Conservation (phyloP, 1,140 invertebrate species). For the Helicoverpa armigera region DNA sequence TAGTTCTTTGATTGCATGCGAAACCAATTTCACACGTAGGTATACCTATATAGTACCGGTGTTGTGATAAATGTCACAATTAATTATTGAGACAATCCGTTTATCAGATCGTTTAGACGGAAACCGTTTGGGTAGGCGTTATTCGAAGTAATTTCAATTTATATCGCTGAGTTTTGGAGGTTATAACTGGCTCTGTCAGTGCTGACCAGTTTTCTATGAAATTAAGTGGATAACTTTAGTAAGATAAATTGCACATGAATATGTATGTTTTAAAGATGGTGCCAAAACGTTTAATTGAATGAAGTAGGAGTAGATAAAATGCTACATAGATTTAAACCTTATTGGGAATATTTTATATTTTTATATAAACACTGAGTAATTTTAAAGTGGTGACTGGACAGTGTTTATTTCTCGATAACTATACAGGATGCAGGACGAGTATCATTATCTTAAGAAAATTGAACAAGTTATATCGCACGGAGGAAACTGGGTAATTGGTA, state of each 20-base stretch:
- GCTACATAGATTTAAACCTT: not conserved
- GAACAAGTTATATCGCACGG: not conserved
- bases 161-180: conserved; percentile 16
- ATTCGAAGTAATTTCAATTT: conserved; percentile 34
- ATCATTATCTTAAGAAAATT: conserved; percentile 7
- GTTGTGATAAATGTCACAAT: conserved; percentile 63
- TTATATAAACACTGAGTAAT: not conserved
- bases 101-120: conserved; percentile 43
- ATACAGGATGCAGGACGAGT: conserved; percentile 9
- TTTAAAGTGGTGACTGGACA: not conserved
- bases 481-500: not conserved
- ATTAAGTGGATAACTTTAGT: conserved; percentile 12
- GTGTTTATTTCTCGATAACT: not conserved
- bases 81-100: conserved; percentile 58
- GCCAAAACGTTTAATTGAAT: too few species aligned
- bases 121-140: conserved; percentile 31
- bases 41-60: conserved; percentile 8
- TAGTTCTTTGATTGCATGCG: conserved; percentile 65
- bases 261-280: not conserved
- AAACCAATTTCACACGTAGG: conserved; percentile 62
- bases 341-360: not conserved
- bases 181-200: not conserved
- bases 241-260: conserved; percentile 10
- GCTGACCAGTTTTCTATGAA: conserved; percentile 30
- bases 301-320: not conserved